Evolutionary conservation across 2,797 vertebrate genomes (phyloP).

Genomic region (Amblyopsis hoosieri): DNA sequence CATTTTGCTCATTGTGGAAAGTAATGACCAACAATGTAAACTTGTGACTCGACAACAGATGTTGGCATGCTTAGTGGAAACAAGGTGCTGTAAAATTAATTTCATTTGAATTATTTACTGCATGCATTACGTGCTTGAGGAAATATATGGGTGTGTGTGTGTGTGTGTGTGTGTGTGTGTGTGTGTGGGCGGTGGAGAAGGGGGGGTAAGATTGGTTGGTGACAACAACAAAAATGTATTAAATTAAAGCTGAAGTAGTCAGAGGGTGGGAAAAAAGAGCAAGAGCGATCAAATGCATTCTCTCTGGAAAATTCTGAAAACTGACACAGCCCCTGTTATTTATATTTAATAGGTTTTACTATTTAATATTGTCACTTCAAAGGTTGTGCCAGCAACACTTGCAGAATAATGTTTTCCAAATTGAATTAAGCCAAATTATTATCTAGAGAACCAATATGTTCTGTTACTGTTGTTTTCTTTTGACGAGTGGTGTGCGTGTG

Average conservation of each 20-base stretch:
- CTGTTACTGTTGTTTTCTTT: conserved; percentile 53
- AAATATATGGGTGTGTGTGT: conserved; percentile 65
- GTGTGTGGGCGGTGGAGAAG: not conserved
- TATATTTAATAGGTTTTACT: conserved; percentile 86
- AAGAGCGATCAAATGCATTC: conserved; percentile 81
- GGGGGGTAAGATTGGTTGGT: conserved; percentile 61
- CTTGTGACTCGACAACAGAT: conserved; percentile 85
- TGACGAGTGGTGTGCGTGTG: not conserved
- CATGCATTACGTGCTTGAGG: conserved; percentile 85
- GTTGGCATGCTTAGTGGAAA: conserved; percentile 80
- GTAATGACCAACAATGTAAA: conserved; percentile 86
- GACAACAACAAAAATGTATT: conserved; percentile 80
- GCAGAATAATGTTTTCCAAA: conserved; percentile 79
- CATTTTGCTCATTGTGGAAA: conserved; percentile 87
- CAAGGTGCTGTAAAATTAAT: conserved; percentile 84
- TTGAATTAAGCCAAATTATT: conserved; percentile 81
- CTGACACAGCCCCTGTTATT: conserved; percentile 79
- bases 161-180: not conserved
- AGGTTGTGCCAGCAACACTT: conserved; percentile 77
- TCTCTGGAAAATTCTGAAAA: conserved; percentile 77
- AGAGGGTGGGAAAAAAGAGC: conserved; percentile 63
- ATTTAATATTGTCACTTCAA: conserved; percentile 87
- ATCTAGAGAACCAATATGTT: conserved; percentile 66
- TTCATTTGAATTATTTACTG: conserved; percentile 88
- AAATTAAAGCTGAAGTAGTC: conserved; percentile 83